Base-by-base conservation (phyloP, 2,797 vertebrate genomes). In the Neoniphon sammara region DNA sequence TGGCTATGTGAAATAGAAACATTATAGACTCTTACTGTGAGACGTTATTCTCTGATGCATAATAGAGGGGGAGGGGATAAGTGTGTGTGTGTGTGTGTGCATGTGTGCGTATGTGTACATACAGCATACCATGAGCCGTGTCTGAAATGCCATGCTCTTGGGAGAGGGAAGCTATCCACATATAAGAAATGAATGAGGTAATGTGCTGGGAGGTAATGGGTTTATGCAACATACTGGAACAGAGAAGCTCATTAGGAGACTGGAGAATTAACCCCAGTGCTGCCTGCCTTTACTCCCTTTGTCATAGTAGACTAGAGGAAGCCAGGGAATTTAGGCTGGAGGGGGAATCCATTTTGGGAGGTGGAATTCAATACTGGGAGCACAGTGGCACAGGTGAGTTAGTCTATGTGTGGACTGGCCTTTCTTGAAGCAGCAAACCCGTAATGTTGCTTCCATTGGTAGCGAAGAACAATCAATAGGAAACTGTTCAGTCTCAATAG, bases 151-250 rank as follows among this genome's bases (percentile, higher is more conserved):
- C 91, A 92, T 94, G 94, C 95, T 96, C 94, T 92, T 91, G 94
- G 95, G 96, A 95, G 92, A 93, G 89, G 90, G 93, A 93, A 95
- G 93, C 93, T 93, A 94, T 95, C 95, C 94, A 91, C 94, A 94
- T 94, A 93, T 94, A 95, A 95, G 95, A 95, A 95, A 95, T 94
- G 94, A 94, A 95, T 95, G 95, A 95, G 95, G 94, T 95, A 95
- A 96, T 96, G 95, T 94, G 94, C 93, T 89, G 88, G 93, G 94
- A 95, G 95, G 94, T 96, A 96, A 96, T 96, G 95, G 95, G 87
- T 95, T 95, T 94, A 94, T 93, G 94, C 95, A 95, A 94, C 94
- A 91, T 82, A 89, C 91, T 88, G 90, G 93, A 94, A 94, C 93
- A 94, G 94, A 93, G 93, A 93, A 92, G 93, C 91, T 94, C 89